Conservation (phyloP, 2,113 vertebrate genomes). For the Boulengeromyrus knoepffleri region DNA sequence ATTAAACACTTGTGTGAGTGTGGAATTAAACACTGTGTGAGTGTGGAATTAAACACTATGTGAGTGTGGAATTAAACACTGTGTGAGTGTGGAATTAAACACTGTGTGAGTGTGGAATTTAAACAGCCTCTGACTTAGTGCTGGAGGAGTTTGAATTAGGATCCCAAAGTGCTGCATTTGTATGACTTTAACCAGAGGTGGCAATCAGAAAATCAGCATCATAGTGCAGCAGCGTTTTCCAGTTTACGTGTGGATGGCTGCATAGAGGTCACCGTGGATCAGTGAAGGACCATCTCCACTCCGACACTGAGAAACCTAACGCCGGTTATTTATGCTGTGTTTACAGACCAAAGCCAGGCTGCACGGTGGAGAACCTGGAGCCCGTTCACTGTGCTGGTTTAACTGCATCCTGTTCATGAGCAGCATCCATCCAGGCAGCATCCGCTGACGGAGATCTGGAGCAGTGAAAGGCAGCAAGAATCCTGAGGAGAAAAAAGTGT, state of each 20-base stretch:
- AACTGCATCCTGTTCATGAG: background rate
- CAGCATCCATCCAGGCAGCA: background rate
- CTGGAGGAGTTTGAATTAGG: background rate
- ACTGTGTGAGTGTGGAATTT: background rate
- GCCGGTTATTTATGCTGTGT: background rate
- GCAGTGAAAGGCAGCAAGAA: background rate
- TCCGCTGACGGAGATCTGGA: background rate
- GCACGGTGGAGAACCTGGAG: background rate
- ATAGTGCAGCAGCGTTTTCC: background rate
- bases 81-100: background rate
- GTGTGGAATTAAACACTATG: background rate
- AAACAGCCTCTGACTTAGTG: background rate
- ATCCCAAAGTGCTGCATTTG: background rate
- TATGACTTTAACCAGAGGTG: background rate
- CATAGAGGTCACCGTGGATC: background rate
- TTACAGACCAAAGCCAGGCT: background rate
- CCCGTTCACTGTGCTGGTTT: background rate
- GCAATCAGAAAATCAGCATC: background rate
- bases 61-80: background rate
- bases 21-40: background rate
- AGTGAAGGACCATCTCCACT: background rate
- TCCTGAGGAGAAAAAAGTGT: background rate
- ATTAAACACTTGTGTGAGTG: background rate
- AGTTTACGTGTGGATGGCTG: background rate
- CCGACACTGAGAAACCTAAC: background rate